These are phyloP conservation scores for Artibeus lituratus DNA, from an alignment of 2,797 vertebrate species.

Conservation along the genomic window DNA sequence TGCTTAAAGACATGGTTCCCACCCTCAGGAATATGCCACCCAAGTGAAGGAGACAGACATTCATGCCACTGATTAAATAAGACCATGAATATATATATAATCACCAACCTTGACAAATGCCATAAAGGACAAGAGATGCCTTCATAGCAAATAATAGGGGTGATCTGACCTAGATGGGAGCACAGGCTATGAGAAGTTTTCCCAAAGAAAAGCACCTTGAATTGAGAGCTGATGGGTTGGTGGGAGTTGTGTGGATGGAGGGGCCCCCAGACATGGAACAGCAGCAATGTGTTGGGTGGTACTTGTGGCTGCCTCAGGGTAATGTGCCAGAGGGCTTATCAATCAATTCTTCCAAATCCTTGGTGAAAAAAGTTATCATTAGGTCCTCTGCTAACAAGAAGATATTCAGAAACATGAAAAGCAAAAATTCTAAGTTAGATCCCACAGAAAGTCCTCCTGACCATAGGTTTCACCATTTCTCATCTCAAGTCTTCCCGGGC, in stretches of 20 bases:
- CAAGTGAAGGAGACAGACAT: neutral
- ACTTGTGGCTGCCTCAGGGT: neutral
- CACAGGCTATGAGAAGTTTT: neutral
- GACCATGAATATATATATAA: neutral
- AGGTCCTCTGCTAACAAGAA: neutral
- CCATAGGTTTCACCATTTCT: neutral
- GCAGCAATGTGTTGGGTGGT: neutral
- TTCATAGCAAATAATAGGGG: neutral
- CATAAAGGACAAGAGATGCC: neutral
- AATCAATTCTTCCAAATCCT: neutral
- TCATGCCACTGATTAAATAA: neutral
- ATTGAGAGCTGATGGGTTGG: neutral
- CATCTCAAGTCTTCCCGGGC: neutral
- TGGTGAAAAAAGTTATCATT: neutral
- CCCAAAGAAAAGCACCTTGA: neutral
- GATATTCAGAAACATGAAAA: neutral
- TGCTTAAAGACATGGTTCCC: neutral
- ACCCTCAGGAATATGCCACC: neutral
- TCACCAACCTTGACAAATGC: neutral
- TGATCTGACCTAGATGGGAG: neutral
- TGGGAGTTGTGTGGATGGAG: neutral
- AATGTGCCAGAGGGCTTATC: neutral
- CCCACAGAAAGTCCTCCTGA: neutral
- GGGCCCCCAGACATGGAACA: neutral
- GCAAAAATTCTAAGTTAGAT: neutral